A percentile compares a stretch with the other conserved stretches of the same genome.
Conservation (phyloP, 2,113 vertebrate genomes). For the Eptesicus fuscus region DNA sequence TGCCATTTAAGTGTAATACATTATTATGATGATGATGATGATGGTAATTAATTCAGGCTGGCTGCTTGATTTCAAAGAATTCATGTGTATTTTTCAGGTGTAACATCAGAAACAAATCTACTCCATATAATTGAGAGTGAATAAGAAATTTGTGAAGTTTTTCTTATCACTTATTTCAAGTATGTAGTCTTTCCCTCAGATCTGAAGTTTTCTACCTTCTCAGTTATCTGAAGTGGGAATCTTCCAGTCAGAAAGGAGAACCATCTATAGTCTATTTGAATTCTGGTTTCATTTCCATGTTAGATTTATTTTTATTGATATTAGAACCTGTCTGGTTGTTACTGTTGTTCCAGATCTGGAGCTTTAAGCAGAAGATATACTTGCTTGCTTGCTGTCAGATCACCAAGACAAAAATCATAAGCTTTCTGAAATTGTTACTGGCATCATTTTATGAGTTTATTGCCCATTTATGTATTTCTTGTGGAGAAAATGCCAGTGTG, state of each 20-base stretch:
- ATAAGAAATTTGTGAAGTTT: constrained; percentile 7
- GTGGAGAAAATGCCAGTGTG: neutral
- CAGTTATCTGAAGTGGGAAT: neutral
- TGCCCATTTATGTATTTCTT: neutral
- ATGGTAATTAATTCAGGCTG: neutral
- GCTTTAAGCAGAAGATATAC: neutral
- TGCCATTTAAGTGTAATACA: constrained; percentile 39
- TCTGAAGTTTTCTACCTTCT: neutral
- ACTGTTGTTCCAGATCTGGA: neutral
- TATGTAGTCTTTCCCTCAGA: neutral
- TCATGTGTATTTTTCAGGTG: neutral
- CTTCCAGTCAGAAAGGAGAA: neutral
- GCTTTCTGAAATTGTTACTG: neutral
- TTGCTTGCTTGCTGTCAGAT: constrained; percentile 5
- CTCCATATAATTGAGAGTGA: neutral
- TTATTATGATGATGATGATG: neutral
- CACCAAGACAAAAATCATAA: neutral
- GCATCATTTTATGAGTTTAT: neutral
- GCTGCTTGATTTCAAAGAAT: neutral
- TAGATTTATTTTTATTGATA: constrained; percentile 1
- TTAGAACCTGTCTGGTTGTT: neutral
- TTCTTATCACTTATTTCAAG: neutral
- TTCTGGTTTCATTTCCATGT: constrained; percentile 8
- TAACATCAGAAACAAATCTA: constrained; percentile 1
- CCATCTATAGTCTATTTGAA: neutral